phyloP scores from a whole-genome alignment of 2,797 vertebrate species.

The Hippocampus kuda region DNA sequence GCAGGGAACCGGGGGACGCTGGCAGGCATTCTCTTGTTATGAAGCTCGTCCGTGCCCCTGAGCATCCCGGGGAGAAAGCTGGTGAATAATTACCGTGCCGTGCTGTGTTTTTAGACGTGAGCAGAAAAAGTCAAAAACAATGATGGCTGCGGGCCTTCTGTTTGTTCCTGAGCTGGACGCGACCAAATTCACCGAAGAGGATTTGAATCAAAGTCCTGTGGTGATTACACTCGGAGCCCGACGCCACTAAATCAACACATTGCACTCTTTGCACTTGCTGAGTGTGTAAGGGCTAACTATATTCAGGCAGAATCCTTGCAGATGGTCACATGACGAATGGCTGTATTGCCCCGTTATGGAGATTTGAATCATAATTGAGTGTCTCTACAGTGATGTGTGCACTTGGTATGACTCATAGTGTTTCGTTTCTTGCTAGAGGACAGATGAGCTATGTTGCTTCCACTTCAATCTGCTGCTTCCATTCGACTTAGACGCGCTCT shows the following conservation, averaged over 20 bases:
- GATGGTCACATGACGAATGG: constrained; percentile 66
- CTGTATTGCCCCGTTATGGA: constrained; percentile 65
- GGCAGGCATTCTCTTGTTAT: constrained; percentile 70
- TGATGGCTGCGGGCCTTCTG: constrained; percentile 27
- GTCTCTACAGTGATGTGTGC: constrained; percentile 59
- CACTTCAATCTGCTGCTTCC: constrained; percentile 39
- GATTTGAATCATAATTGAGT: constrained; percentile 67
- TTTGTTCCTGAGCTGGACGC: constrained; percentile 35
- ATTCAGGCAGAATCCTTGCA: constrained; percentile 56
- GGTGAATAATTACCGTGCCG: constrained; percentile 65
- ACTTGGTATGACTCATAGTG: constrained; percentile 58
- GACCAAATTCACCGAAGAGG: constrained; percentile 41
- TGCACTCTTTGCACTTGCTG: constrained; percentile 45
- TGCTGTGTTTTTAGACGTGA: constrained; percentile 48
- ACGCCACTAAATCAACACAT: constrained; percentile 51
- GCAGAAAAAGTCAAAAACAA: constrained; percentile 49
- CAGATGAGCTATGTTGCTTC: constrained; percentile 56
- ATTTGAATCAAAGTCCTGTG: constrained; percentile 44
- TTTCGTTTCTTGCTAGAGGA: constrained; percentile 55
- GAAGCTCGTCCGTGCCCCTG: constrained; percentile 59
- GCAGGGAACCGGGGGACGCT: constrained; percentile 54
- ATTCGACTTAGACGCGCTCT: constrained; percentile 38
- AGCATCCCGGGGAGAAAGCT: constrained; percentile 64
- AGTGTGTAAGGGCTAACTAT: constrained; percentile 37
- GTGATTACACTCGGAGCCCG: constrained; percentile 48